These are phyloP conservation scores for Tenthredo livida DNA, from an alignment of 2,888 invertebrate genomes.

Conservation along the genomic window DNA sequence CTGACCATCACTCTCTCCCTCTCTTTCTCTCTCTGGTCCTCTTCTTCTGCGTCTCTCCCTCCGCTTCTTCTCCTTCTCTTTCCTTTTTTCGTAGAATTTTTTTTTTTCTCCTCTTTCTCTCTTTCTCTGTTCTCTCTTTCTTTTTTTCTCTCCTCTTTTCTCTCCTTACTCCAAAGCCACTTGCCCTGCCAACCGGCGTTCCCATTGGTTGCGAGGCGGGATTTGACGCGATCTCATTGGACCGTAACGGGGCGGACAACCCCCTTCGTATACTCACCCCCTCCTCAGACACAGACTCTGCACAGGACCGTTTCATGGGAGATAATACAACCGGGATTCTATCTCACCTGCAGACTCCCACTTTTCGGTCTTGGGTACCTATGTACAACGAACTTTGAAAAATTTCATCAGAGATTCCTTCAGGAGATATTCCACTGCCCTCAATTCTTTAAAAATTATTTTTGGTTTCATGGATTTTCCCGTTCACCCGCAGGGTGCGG, in stretches of 20 bases:
- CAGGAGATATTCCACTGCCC: too few species aligned
- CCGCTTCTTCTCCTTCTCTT: neutral
- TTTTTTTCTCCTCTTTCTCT: slow-evolving; percentile 2
- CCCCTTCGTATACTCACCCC: slow-evolving; percentile 58
- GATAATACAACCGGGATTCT: neutral
- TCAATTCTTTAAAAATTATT: too few species aligned
- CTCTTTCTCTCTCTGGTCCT: slow-evolving; percentile 51
- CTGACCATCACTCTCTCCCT: slow-evolving; percentile 54
- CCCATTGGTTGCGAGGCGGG: slow-evolving; percentile 65
- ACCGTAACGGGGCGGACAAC: slow-evolving; percentile 68
- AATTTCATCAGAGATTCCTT: too few species aligned
- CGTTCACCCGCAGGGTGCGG: too few species aligned
- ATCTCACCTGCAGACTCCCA: neutral
- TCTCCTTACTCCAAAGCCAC: slow-evolving; percentile 55
- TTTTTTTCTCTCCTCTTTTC: slow-evolving; percentile 50
- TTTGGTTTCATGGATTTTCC: too few species aligned
- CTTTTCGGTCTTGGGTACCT: neutral
- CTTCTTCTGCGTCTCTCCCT: slow-evolving; percentile 30
- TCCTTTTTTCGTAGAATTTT: slow-evolving; percentile 30
- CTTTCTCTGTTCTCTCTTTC: slow-evolving; percentile 48
- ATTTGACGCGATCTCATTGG: slow-evolving; percentile 63
- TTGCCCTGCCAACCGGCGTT: slow-evolving; percentile 48
- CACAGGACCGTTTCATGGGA: neutral
- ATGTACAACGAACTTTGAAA: too few species aligned
- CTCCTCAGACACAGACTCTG: neutral